Percentiles rank a stretch among this genome's conserved stretches.
These are phyloP conservation scores for Zoanthus gigantus DNA, from an alignment of 92 coral and sea anemone genomes.

Conservation along the genomic window DNA sequence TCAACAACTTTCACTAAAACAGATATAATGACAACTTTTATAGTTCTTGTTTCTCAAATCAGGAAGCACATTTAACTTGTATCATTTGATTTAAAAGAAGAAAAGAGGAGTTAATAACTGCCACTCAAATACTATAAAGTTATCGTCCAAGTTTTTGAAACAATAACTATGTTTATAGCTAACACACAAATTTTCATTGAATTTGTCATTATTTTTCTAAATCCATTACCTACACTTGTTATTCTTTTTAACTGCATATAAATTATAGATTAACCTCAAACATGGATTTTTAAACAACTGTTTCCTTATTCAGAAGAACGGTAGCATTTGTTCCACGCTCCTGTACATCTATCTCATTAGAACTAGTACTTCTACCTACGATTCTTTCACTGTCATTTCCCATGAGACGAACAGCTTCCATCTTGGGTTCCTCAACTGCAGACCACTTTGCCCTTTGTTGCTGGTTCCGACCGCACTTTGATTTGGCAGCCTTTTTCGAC, in stretches of 20 bases:
- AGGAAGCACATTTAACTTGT: too few relatives aligned
- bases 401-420: slow-evolving; percentile 18
- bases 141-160: too few relatives aligned
- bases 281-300: slow-evolving; percentile 7
- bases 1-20: too few relatives aligned
- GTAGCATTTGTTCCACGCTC: background rate
- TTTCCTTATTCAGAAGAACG: slow-evolving; percentile 36
- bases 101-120: too few relatives aligned
- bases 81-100: too few relatives aligned
- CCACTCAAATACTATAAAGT: too few relatives aligned
- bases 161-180: too few relatives aligned
- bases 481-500: slow-evolving; percentile 12
- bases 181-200: too few relatives aligned
- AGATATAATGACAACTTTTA: too few relatives aligned
- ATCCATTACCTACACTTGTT: too few relatives aligned
- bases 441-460: slow-evolving; percentile 31
- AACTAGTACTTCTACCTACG: background rate
- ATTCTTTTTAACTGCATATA: too few relatives aligned
- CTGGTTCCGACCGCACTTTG: background rate
- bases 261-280: background rate
- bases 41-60: too few relatives aligned
- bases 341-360: background rate
- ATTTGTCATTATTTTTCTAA: background rate
- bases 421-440: slow-evolving; percentile 3
- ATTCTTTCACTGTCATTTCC: slow-evolving; percentile 5